A percentile compares a stretch with the other conserved stretches of the same genome.
These are phyloP conservation scores for Euzophera pinguis DNA, from an alignment of 2,888 invertebrate species.

Conservation along the genomic window DNA sequence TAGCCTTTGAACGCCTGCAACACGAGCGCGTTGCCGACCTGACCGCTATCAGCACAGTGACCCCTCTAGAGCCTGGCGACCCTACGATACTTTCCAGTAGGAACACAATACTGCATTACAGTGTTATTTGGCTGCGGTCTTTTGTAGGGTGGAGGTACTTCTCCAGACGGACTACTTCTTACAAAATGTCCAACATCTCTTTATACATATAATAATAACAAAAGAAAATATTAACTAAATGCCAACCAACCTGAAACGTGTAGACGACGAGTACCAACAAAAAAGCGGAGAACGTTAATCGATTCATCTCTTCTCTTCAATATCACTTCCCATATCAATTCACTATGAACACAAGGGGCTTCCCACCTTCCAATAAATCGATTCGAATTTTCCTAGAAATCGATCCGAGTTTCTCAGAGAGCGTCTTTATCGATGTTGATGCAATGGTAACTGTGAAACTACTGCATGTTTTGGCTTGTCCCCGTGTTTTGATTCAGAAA, in stretches of 20 bases:
- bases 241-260: constrained; percentile 51
- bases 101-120: no score
- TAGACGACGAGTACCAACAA: constrained; percentile 45
- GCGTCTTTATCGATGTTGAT: constrained; percentile 27
- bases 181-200: no score
- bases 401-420: constrained; percentile 17
- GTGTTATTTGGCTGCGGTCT: no score
- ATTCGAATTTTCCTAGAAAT: constrained; percentile 12
- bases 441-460: constrained; percentile 29
- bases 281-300: constrained; percentile 46
- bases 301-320: constrained; percentile 55
- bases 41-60: no score
- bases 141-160: no score
- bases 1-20: no score
- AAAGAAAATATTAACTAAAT: not conserved
- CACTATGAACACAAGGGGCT: constrained; percentile 29
- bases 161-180: no score
- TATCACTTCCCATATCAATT: constrained; percentile 49
- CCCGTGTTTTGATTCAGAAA: constrained; percentile 47
- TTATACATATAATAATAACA: no score
- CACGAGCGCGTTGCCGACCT: no score
- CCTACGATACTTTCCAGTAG: no score
- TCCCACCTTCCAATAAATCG: not conserved
- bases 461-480: constrained; percentile 38
- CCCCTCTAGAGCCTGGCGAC: no score